Percentiles rank a stretch among this genome's conserved stretches.
Evolutionary conservation across 1,140 invertebrate genomes (phyloP).

Genomic region (Drosophila orena): DNA sequence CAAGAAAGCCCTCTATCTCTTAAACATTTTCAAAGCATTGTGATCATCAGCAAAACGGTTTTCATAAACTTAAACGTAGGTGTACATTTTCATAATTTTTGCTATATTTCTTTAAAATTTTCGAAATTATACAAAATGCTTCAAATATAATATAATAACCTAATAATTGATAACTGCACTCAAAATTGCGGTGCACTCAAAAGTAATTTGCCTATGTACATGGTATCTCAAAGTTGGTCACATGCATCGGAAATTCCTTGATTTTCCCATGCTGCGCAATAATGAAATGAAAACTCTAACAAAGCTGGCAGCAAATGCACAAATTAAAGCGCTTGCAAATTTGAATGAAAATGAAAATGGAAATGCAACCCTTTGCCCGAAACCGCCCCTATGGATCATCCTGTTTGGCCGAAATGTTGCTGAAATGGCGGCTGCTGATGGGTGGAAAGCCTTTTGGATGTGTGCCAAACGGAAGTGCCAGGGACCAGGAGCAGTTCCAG

Average conservation of each 20-base stretch:
- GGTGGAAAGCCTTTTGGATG: conserved; percentile 55
- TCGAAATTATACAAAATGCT: no score
- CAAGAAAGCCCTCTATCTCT: no score
- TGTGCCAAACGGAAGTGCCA: conserved; percentile 61
- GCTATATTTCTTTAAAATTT: no score
- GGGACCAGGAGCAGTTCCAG: conserved; percentile 15
- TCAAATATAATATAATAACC: no score
- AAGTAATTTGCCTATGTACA: background rate
- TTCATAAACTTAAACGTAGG: background rate
- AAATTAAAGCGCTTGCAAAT: conserved; percentile 55
- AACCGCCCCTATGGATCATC: conserved; percentile 10
- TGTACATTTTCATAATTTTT: no score
- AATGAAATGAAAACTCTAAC: conserved; percentile 75
- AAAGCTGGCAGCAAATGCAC: conserved; percentile 30
- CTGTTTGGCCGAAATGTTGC: conserved; percentile 6
- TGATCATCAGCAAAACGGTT: background rate
- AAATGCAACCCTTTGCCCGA: conserved; percentile 22
- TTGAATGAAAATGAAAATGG: conserved; percentile 48
- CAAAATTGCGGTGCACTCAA: no score
- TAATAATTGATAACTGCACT: no score
- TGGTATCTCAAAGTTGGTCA: background rate
- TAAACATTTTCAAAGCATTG: no score
- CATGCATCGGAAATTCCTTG: background rate
- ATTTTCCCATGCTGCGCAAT: conserved; percentile 23
- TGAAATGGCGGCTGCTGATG: conserved; percentile 50